Evolutionary conservation across 2,888 invertebrate species (phyloP), one percentile per base, ranked within the genome.

Genomic region (Malachius bipustulatus): DNA sequence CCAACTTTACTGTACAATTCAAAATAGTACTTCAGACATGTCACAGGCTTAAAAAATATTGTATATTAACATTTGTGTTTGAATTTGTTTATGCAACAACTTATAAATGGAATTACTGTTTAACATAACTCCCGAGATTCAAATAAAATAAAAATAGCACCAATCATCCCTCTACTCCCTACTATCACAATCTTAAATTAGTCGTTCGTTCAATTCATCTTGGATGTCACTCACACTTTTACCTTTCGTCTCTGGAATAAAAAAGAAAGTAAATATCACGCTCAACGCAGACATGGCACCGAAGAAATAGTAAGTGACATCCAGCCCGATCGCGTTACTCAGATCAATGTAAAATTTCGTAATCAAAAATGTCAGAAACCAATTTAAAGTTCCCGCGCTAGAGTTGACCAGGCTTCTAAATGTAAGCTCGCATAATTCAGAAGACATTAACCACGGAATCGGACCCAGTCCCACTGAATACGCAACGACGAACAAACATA

Each of bases 381-480:
- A 88, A 57, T 87, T 89, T 33, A 82, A 70, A 1, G 85, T 73
- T 13, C 84, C 82, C 1, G 84, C 82, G 14, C 83, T 73, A 1
- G 85, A 82, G 12, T 77, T 73, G 14, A 81, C 81, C 34, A 80
- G 68, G 3, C 76, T 79, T 55, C 84, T 84, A 38, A 87, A 80
- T 49, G 84, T 78, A 2, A 79, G 69, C 31, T 83, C 71, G 57
- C 90, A 82, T 8, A 90, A 65, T 58, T 90, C 90, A 2, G 87
- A 75, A 57, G 80, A 68, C 68, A 84, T 81, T 69, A 88, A 71
- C 84, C 84, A 85, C 0, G 89, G 89, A 30, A 90, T 82, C 0
- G 90, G 90, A 0, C 90, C 90, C 49, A 78, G 81, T 31, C 89
- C 89, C 31, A 87, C 53, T 0, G 85, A 83, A 63, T 88, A 90